These are phyloP conservation scores for Apamea epomidion DNA, from an alignment of 2,888 invertebrate species.

Conservation along the genomic window DNA sequence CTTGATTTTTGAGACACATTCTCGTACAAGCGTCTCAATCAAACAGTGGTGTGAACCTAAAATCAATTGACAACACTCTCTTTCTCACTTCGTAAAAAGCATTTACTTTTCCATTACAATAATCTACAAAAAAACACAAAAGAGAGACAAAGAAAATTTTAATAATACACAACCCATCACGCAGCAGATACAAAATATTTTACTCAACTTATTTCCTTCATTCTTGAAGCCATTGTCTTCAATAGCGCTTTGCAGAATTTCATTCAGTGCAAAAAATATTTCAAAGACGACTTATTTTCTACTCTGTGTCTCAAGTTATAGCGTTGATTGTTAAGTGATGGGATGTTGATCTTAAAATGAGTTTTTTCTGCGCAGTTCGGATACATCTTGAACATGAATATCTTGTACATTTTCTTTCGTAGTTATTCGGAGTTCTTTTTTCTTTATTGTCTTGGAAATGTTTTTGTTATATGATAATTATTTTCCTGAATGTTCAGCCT, in stretches of 20 bases:
- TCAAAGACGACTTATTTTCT: constrained; percentile 4
- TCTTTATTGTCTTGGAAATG: constrained; percentile 28
- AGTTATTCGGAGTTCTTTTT: constrained; percentile 59
- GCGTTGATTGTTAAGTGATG: constrained; percentile 37
- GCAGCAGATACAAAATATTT: constrained; percentile 57
- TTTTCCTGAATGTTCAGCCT: constrained; percentile 20
- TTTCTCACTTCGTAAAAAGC: neutral
- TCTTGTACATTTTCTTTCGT: constrained; percentile 63
- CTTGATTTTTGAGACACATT: too few relatives aligned
- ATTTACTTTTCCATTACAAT: constrained; percentile 12
- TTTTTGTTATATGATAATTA: constrained; percentile 36
- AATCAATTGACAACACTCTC: neutral
- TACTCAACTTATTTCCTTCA: constrained; percentile 60
- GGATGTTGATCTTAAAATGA: constrained; percentile 35
- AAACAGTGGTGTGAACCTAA: neutral
- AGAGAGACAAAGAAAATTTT: constrained; percentile 50
- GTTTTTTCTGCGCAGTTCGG: constrained; percentile 57
- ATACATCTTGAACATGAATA: constrained; percentile 70
- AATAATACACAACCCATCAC: constrained; percentile 56
- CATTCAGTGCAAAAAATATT: constrained; percentile 50
- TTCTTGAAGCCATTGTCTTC: constrained; percentile 60
- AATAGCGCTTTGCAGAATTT: constrained; percentile 54
- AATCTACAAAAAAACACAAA: constrained; percentile 11
- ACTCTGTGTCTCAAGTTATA: constrained; percentile 1
- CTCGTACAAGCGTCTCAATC: neutral